Evolutionary conservation across 1,140 invertebrate species (phyloP), one percentile per base, ranked within the genome.

Genomic region (Adoxophyes honmai): DNA sequence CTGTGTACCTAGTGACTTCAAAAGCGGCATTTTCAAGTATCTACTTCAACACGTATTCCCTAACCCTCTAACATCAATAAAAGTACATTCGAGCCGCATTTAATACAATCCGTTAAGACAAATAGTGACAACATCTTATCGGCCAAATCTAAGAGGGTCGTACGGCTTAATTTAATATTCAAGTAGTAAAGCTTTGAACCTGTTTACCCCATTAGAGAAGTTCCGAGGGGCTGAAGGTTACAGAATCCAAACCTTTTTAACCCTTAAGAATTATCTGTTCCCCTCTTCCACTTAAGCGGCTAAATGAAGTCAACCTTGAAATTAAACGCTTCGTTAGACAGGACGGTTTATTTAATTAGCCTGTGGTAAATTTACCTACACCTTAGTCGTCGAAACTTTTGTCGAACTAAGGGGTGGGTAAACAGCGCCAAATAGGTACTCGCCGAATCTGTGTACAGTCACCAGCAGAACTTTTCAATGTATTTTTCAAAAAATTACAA

Each of bases 261-360:
- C 42, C 38, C 42, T 44, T 44, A n/a, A 44, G n/a, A 44, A 14
- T 48, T 48, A 48, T 33, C 42, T 44, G 16, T 36, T 36, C 18
- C 42, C 16, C 21, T 44, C n/a, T 48, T 48, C 10, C 14, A 33
- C n/a, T 48, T 48, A 48, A 44, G 42, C 42, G 42, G 8, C 34
- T 21, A 48, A 48, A 28, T 48, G 18, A 48, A 48, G 21, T 48
- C 42, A 48, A 48, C 21, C 42, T 48, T 33, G 42, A 15, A 11
- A 28, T 13, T 48, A 15, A 48, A 28, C 42, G 42, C 18, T 48
- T 48, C 42, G 42, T 48, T 48, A 48, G 18, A 28, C 16, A 48
- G 10, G 42, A 28, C 21, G 42, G 18, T 28, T 11, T 33, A 48
- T 13, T 48, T 48, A 48, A 48, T 48, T 48, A 48, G 16, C 42